Base-by-base conservation (phyloP, 1,140 invertebrate genomes). In the Eriosoma lanigerum region DNA sequence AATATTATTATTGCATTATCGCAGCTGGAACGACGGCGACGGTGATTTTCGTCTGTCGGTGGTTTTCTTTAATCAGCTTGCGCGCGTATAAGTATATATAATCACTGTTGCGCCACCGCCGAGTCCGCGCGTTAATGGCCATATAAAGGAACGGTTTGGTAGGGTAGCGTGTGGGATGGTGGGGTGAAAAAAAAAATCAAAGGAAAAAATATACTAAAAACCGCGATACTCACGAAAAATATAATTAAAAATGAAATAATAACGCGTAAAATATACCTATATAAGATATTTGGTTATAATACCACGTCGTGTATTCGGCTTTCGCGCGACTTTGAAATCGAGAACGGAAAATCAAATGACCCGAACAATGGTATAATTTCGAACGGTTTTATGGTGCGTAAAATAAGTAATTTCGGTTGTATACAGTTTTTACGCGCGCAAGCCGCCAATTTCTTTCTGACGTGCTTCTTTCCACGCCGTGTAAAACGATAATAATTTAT, bases 341-440 rank as follows among this genome's bases (percentile, higher is more conserved):
- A 76, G 32, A 76, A 52, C 73, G 58, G 15, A 76, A 73, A 58
- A 52, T 58, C 54, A 76, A 76, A 76, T 56, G 54, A 76, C 73
- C 73, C 15, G 73, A 58, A 76, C 73, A 44, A 75, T 38, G 29
- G 52, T 75, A n/a, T 38, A 38, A 58, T 38, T 38, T 52, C 13
- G 19, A 29, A 54, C 32, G 52, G 73, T 76, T 56, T 76, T 76
- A 76, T 76, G 73, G 32, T 6, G 73, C 73, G 73, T 76, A 76
- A 76, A 76, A 76, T 76, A 13, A 68, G 38, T 58, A 29, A 76
- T 76, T 76, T 58, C 73, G 32, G 72, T 72, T 13, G 46, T n/a
- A 46, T 58, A 32, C 58, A 56, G 52, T 56, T 17, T 75, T n/a
- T 44, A 75, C 52, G 26, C 50, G 1, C 24, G 19, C 17, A 5